Percentiles rank a stretch among this genome's conserved stretches.
phyloP scores from a whole-genome alignment of 53 echinoderm and acorn worm species.

The Apostichopus leukothele region DNA sequence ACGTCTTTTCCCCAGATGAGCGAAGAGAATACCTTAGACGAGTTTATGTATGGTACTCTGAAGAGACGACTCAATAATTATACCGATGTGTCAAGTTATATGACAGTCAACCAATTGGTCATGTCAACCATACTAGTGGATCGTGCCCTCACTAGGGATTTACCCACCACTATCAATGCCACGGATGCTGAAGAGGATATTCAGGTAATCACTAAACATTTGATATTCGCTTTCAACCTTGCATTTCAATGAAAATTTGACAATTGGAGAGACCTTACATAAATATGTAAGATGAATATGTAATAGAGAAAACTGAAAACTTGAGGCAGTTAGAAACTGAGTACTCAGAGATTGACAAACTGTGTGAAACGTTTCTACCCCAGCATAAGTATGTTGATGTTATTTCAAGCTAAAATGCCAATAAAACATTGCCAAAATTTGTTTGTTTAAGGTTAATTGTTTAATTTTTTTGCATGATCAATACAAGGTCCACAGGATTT shows the following conservation, averaged over 20 bases:
- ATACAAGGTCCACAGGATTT: no score
- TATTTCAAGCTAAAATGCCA: no score
- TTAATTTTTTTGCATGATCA: no score
- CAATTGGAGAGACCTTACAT: no score
- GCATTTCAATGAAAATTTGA: background rate
- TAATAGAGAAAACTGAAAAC: no score
- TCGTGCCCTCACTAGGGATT: slow-evolving; percentile 63
- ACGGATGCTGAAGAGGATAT: slow-evolving; percentile 68
- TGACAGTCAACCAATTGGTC: slow-evolving; percentile 73
- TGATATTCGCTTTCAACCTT: background rate
- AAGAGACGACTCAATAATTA: slow-evolving; percentile 60
- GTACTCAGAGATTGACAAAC: no score
- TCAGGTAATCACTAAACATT: slow-evolving; percentile 44
- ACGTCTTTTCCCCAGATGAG: slow-evolving; percentile 37
- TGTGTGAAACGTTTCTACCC: no score
- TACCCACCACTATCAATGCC: slow-evolving; percentile 57
- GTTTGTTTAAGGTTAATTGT: no score
- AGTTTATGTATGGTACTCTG: slow-evolving; percentile 55
- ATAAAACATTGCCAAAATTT: no score
- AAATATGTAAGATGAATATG: no score
- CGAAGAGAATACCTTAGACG: slow-evolving; percentile 51
- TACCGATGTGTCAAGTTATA: slow-evolving; percentile 53
- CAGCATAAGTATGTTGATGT: no score
- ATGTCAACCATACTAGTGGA: slow-evolving; percentile 66
- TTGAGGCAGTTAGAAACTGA: no score